Evolutionary conservation across 2,113 vertebrate species (phyloP).

Genomic region (Pundamilia nyererei): DNA sequence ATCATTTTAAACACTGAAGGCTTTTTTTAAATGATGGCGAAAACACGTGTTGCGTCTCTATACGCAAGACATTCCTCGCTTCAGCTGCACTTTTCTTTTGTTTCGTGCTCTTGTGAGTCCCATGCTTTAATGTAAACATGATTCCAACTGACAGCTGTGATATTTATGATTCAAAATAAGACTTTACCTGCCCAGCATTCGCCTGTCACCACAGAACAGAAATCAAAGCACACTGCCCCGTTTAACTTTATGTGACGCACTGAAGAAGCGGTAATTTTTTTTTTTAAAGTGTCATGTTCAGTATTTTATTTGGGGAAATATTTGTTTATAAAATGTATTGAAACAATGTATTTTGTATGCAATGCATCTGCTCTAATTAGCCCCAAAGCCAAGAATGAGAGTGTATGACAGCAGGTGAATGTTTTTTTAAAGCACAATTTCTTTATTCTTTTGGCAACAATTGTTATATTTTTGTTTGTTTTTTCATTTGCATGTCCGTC

Average conservation of each 20-base stretch:
- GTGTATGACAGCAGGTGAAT: not conserved
- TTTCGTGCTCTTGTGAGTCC: not conserved
- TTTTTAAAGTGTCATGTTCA: not conserved
- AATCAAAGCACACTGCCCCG: not conserved
- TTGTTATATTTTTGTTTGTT: not conserved
- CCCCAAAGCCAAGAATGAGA: not conserved
- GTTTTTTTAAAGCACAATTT: not conserved
- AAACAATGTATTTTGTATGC: not conserved
- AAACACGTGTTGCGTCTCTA: not conserved
- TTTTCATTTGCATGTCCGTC: not conserved
- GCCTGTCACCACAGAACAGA: not conserved
- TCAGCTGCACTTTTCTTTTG: not conserved
- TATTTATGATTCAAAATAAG: not conserved
- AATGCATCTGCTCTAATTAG: not conserved
- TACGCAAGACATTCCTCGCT: not conserved
- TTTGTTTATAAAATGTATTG: not conserved
- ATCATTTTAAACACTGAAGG: not conserved
- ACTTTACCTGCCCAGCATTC: not conserved
- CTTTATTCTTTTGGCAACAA: not conserved
- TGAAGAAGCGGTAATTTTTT: not conserved
- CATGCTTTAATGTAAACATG: not conserved
- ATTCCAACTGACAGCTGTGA: not conserved
- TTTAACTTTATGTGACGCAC: not conserved
- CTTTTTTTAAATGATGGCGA: not conserved
- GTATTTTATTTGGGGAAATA: not conserved